Conservation (phyloP, 2,888 invertebrate species). For the Coenonympha arcania region DNA sequence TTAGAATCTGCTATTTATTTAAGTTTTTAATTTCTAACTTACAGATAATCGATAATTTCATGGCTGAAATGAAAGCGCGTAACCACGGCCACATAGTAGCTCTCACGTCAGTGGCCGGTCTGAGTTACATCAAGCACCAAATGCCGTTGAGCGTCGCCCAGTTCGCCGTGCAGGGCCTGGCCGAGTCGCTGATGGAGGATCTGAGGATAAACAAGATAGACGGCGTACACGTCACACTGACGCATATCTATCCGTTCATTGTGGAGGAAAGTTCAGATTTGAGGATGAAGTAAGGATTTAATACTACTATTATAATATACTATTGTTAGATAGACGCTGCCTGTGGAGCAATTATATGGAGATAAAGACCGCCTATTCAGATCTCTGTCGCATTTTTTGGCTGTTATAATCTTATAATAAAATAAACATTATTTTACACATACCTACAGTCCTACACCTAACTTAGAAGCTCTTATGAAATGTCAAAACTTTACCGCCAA, state of each 20-base stretch:
- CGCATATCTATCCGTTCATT: constrained; percentile 78
- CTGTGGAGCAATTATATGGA: too few relatives aligned
- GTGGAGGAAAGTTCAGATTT: constrained; percentile 73
- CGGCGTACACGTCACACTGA: constrained; percentile 74
- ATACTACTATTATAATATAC: neutral
- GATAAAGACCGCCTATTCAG: too few relatives aligned
- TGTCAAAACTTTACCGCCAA: too few relatives aligned
- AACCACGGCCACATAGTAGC: constrained; percentile 77
- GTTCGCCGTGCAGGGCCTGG: constrained; percentile 78
- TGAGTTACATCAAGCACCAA: constrained; percentile 73
- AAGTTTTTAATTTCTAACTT: too few relatives aligned
- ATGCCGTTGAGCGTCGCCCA: constrained; percentile 77
- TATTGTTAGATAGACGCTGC: too few relatives aligned
- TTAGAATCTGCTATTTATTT: too few relatives aligned
- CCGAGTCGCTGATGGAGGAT: constrained; percentile 77
- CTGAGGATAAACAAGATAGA: constrained; percentile 71
- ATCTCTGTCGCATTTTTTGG: too few relatives aligned
- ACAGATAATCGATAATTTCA: constrained; percentile 74
- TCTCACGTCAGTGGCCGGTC: constrained; percentile 76
- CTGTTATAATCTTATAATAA: too few relatives aligned
- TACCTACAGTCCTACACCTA: too few relatives aligned
- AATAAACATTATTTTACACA: too few relatives aligned
- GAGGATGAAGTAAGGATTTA: constrained; percentile 65
- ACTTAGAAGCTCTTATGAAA: too few relatives aligned
- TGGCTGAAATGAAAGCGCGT: constrained; percentile 75